Percentiles rank a stretch among this genome's conserved stretches.
These are phyloP conservation scores for Macrostomum cliftonense DNA, from an alignment of 2,888 invertebrate species.

Conservation along the genomic window DNA sequence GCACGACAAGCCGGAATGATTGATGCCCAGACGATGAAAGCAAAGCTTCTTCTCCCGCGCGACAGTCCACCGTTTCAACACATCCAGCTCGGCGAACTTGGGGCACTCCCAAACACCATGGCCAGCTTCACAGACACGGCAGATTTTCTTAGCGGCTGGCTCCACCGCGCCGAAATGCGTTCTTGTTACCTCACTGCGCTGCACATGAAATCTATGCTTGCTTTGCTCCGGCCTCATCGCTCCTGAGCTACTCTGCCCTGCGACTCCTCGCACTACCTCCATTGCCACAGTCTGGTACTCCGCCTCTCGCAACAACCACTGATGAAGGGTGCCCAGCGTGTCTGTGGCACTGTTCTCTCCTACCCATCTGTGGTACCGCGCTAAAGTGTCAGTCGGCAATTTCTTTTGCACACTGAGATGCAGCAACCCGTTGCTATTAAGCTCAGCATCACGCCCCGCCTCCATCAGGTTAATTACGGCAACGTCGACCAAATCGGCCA, in stretches of 20 bases:
- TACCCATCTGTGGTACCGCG: constrained; percentile 4
- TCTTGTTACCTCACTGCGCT: background rate
- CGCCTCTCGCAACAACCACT: constrained; percentile 4
- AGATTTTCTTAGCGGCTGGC: background rate
- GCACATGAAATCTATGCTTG: no score
- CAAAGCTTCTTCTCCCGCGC: constrained; percentile 6
- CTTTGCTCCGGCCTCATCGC: background rate
- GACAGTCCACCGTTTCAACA: constrained; percentile 5
- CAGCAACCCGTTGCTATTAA: background rate
- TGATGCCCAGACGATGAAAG: constrained; percentile 7
- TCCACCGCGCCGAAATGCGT: background rate
- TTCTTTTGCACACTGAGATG: constrained; percentile 6
- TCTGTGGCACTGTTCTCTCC: constrained; percentile 2
- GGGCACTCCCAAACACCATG: constrained; percentile 7
- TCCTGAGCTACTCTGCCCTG: background rate
- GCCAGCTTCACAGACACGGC: background rate
- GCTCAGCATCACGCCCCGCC: constrained; percentile 2
- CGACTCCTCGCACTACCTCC: constrained; percentile 6
- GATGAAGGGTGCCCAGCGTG: constrained; percentile 2
- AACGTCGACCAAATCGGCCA: constrained; percentile 9
- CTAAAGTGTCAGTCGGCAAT: constrained; percentile 3
- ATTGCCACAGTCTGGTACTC: constrained; percentile 7
- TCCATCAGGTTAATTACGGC: constrained; percentile 9
- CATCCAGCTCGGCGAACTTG: constrained; percentile 2
- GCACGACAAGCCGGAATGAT: constrained; percentile 5